Evolutionary conservation across 2,113 vertebrate species (phyloP), one percentile per base, ranked within the genome.

Genomic region (Charadrius vociferus): DNA sequence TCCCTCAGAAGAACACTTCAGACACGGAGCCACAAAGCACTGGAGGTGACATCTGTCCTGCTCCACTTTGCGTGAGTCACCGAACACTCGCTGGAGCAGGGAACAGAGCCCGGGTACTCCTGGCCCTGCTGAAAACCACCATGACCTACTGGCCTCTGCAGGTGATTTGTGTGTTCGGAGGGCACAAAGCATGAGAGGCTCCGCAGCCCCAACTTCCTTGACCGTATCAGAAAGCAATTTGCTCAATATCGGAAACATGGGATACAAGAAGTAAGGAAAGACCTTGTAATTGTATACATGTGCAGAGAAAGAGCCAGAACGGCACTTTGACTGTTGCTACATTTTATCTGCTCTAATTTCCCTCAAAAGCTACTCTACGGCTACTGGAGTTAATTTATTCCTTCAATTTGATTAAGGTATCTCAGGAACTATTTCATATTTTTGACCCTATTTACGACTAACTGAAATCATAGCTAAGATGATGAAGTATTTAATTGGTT

Each of bases 401-500:
- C 41, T 80, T 82, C 45, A 66, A 65, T 52, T 85, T 50, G 45
- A 92, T 82, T 93, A 96, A 62, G 14, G 39, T 49, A 70, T 90
- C 78, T 89, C 74, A 67, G 88, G 55, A 58, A 83, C 66, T 91
- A 68, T 45, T 96, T 84, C 75, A 75, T 83, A 30, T 70, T 74
- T 89, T 94, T 13, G 7, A 72, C 88, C 91, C 87, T 50, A 72
- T 78, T 92, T 80, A 72, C 34, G 65, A 43, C 61, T 91, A 86
- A 79, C 78, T 52, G 86, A 87, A 97, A 89, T 81, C 91, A 83
- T 26, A 85, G 75, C 83, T 81, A 49, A 83, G 41, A 96, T 9
- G 41, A 91, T 84, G 89, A 92, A 97, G 97, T 93, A 94, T 80
- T 81, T 93, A 98, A 97, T 96, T 98, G 96, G 98, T 99, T 99